Evolutionary conservation across 2,888 invertebrate genomes (phyloP), one percentile per base, ranked within the genome.

Genomic region (Ophioninae sp.): DNA sequence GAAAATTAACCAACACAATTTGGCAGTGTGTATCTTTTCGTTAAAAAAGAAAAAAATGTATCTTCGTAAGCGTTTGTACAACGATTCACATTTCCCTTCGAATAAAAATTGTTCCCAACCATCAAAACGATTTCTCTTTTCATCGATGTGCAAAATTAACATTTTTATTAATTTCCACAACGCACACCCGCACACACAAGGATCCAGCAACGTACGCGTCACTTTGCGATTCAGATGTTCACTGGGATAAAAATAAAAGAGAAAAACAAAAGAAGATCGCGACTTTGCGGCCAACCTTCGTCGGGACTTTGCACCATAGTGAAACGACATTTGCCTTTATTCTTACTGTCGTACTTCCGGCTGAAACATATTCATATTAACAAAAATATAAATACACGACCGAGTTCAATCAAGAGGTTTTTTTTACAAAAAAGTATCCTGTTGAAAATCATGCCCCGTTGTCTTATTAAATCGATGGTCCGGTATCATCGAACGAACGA

Each of bases 401-500:
- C 13, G 13, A 13, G 39, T 61, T 1, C 8, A 17, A 72, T 61
- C 22, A 17, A 61, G 39, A 17, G 9, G 39, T 72, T 22, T 56
- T 51, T 51, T 9, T 1, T 59, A 22, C 59, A 22, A 59, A 2
- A 8, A 56, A 6, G 9, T n/a, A 58, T 83, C 83, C 56, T 91
- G 22, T 3, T 37, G 0, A 9, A 22, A 56, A 84, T 83, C 63
- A 92, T 92, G 92, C 92, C 92, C 9, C 91, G 90, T 13, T 92
- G 91, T 79, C 82, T 92, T 68, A 88, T 92, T 72, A 91, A 91
- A 81, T 90, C 90, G 22, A 90, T 91, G 88, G 86, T 87, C 59
- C 88, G 90, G 44, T 91, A 90, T 81, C 88, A 86, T 17, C 87
- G 80, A 79, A 85, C 85, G 6, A 72, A 83, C 37, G 72, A 78